Conservation (phyloP, 2,888 invertebrate genomes). For the Sipha maydis region DNA sequence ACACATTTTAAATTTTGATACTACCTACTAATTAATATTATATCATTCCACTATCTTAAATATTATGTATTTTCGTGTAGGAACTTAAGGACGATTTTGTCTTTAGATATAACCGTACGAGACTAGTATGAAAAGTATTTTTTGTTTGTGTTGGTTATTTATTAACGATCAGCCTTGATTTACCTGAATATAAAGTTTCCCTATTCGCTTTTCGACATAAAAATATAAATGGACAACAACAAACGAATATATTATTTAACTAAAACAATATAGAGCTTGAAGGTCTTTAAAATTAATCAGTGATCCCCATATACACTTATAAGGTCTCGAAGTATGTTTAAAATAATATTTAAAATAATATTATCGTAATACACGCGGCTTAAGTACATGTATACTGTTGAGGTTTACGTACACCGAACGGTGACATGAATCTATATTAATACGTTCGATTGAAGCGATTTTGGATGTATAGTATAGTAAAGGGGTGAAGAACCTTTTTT, state of each 20-base stretch:
- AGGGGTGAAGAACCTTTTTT: too few relatives aligned
- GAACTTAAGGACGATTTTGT: background rate
- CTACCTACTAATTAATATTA: too few relatives aligned
- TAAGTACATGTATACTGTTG: background rate
- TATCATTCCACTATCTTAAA: too few relatives aligned
- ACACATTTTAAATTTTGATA: too few relatives aligned
- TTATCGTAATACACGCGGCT: background rate
- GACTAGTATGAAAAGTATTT: background rate
- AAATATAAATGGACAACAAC: background rate
- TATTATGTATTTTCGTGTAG: too few relatives aligned
- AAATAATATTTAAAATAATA: background rate
- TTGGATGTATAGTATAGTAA: too few relatives aligned
- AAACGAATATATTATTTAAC: conserved; percentile 24
- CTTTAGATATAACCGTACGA: background rate
- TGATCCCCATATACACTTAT: conserved; percentile 8
- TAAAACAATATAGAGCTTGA: conserved; percentile 40
- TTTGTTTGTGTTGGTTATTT: background rate
- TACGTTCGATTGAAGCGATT: too few relatives aligned
- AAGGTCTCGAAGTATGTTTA: conserved; percentile 20
- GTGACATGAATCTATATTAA: background rate
- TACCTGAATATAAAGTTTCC: conserved; percentile 17
- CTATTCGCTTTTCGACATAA: conserved; percentile 25
- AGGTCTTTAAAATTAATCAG: conserved; percentile 30
- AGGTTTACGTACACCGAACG: background rate
- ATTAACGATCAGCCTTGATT: conserved; percentile 36